A percentile compares a stretch with the other conserved stretches of the same genome.
Conservation (phyloP, 2,888 invertebrate genomes). For the Drosophila infuscata region DNA sequence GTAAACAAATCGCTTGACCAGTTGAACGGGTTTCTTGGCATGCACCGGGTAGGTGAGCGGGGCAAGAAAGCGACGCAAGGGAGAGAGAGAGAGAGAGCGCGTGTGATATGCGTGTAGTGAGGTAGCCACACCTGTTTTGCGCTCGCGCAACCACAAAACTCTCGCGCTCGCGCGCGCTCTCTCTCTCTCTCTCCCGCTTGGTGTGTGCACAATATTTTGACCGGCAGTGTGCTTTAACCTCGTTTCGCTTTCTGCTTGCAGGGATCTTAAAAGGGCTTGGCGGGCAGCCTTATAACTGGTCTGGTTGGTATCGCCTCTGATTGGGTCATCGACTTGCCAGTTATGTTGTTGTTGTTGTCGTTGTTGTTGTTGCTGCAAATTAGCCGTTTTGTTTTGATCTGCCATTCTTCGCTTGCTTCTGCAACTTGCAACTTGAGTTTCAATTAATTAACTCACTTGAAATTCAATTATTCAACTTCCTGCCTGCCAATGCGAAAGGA, state of each 20-base stretch:
- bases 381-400: slow-evolving; percentile 55
- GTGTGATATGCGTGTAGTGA: not conserved
- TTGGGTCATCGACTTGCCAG: slow-evolving; percentile 73
- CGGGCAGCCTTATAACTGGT: slow-evolving; percentile 76
- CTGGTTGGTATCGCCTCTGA: slow-evolving; percentile 45
- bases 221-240: slow-evolving; percentile 73
- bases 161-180: slow-evolving; percentile 1
- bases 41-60: not conserved
- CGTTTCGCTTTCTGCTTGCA: slow-evolving; percentile 57
- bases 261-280: slow-evolving; percentile 44
- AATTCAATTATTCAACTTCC: slow-evolving; percentile 42
- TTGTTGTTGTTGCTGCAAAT: slow-evolving; percentile 11
- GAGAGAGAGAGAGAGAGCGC: not conserved
- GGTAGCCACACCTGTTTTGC: slow-evolving; percentile 73
- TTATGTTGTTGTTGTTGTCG: slow-evolving; percentile 29
- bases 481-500: slow-evolving; percentile 4
- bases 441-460: slow-evolving; percentile 24
- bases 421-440: not conserved
- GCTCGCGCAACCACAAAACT: slow-evolving; percentile 55
- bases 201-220: slow-evolving; percentile 30
- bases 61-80: not conserved
- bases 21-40: slow-evolving; percentile 63
- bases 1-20: slow-evolving; percentile 71
- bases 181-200: not conserved
- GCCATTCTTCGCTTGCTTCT: slow-evolving; percentile 38